These are phyloP conservation scores for Spinibarbus caldwelli DNA, from an alignment of 2,797 vertebrate genomes.

Conservation along the genomic window DNA sequence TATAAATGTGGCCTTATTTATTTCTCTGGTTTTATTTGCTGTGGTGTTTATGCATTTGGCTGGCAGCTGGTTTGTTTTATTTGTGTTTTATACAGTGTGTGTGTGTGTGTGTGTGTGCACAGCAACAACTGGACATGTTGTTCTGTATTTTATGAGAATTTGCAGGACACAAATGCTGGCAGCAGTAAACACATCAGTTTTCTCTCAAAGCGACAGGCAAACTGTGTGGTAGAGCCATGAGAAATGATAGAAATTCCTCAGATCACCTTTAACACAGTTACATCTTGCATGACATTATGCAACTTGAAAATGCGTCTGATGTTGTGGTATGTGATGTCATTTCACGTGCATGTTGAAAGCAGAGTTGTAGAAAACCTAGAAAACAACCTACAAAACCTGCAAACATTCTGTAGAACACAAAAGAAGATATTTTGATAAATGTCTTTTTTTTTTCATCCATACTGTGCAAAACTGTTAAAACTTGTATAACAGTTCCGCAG, in stretches of 20 bases:
- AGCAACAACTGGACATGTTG: constrained; percentile 43
- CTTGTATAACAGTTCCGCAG: not conserved
- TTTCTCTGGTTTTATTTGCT: constrained; percentile 65
- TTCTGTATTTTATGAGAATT: constrained; percentile 32
- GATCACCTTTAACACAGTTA: constrained; percentile 9
- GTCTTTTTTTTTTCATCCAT: not conserved
- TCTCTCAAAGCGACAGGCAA: constrained; percentile 34
- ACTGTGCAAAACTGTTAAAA: not conserved
- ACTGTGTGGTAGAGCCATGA: constrained; percentile 1
- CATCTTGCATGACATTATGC: not conserved
- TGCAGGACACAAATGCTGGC: constrained; percentile 13
- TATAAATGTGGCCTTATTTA: constrained; percentile 65
- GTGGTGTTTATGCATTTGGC: constrained; percentile 60
- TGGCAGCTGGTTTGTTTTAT: constrained; percentile 62
- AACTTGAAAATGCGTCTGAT: not conserved
- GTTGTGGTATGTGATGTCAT: not conserved
- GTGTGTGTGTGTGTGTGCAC: constrained; percentile 37
- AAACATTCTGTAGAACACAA: not conserved
- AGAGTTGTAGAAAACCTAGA: not conserved
- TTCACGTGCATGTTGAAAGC: not conserved
- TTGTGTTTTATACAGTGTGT: not conserved
- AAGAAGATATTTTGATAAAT: not conserved
- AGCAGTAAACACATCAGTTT: constrained; percentile 39
- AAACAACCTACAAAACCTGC: too few species aligned
- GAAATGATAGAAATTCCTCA: constrained; percentile 22